Evolutionary conservation across 2,113 vertebrate genomes (phyloP), one percentile per base, ranked within the genome.

Genomic region (Paracyprichromis sp.): DNA sequence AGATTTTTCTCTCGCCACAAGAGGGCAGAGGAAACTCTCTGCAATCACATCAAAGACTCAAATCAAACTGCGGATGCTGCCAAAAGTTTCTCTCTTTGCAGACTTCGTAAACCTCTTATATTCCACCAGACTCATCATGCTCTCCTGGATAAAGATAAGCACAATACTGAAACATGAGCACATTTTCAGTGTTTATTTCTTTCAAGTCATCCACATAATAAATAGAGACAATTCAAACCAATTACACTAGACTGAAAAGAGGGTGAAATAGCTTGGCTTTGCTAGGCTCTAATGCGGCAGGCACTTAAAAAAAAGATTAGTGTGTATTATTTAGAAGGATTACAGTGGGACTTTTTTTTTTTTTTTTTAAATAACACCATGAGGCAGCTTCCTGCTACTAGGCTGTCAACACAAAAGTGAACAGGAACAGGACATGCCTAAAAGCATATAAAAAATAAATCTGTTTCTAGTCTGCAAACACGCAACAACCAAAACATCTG

Each of bases 191-290:
- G 93, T 96, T 96, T 96, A 96, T 96, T 96, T 94, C 84, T 91
- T 94, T 93, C 90, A 93, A 92, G 89, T 94, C 93, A 93, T 95
- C 89, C 91, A 95, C 90, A 94, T 94, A 96, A 97, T 97, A 96
- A 97, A 97, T 96, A 96, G 83, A 92, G 89, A 94, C 91, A 95
- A 95, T 93, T 94, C 91, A 94, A 95, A 94, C 81, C 88, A 90
- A 93, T 92, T 87, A 94, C 90, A 94, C 86, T 80, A 92, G 85
- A 93, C 83, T 83, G 83, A 90, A 92, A 92, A 89, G 16, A 82
- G 83, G 63, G 71, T 90, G 86, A 89, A 93, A 91, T 45, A 84
- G 88, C 73, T 93, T 24, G 54, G 88, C 76, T 90, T 91, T 88
- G 87, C 83, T 88, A 78, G 69, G 82, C 82, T 88, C 84, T 93